phyloP scores from a whole-genome alignment of 2,113 vertebrate genomes.

The Takifugu flavidus region DNA sequence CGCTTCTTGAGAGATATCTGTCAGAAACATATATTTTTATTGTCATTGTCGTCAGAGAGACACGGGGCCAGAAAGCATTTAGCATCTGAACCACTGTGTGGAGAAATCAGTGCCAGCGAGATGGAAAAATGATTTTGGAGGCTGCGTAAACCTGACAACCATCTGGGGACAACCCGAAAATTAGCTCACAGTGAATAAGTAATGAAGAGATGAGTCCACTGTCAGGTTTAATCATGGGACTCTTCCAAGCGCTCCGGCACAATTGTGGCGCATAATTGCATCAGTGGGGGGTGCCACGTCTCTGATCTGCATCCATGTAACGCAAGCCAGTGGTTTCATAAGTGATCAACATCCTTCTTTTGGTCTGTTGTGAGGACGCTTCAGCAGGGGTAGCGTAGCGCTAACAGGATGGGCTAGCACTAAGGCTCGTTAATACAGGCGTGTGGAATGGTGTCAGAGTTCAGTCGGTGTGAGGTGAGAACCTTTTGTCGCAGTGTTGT shows the following conservation, averaged over 20 bases:
- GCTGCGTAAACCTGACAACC: constrained; percentile 62
- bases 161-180: constrained; percentile 62
- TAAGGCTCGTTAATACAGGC: too few species aligned
- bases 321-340: constrained; percentile 40
- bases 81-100: constrained; percentile 35
- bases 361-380: constrained; percentile 31
- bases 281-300: constrained; percentile 32
- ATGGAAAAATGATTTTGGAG: constrained; percentile 43
- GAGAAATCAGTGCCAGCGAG: constrained; percentile 51
- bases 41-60: constrained; percentile 53
- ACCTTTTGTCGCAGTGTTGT: too few species aligned
- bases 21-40: constrained; percentile 56
- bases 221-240: constrained; percentile 63
- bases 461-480: too few species aligned
- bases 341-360: constrained; percentile 41
- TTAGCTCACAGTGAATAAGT: constrained; percentile 57
- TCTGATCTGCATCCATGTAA: constrained; percentile 49
- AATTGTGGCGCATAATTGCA: constrained; percentile 60
- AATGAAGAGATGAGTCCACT: constrained; percentile 61
- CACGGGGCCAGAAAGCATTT: constrained; percentile 30
- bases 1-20: constrained; percentile 27
- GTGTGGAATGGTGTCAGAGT: too few species aligned
- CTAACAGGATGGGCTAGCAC: too few species aligned
- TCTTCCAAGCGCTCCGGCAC: constrained; percentile 65
- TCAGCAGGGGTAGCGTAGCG: too few species aligned